A percentile compares a stretch with the other conserved stretches of the same genome.
These are phyloP conservation scores for Hemithea aestivaria DNA, from an alignment of 2,888 invertebrate species.

Conservation along the genomic window DNA sequence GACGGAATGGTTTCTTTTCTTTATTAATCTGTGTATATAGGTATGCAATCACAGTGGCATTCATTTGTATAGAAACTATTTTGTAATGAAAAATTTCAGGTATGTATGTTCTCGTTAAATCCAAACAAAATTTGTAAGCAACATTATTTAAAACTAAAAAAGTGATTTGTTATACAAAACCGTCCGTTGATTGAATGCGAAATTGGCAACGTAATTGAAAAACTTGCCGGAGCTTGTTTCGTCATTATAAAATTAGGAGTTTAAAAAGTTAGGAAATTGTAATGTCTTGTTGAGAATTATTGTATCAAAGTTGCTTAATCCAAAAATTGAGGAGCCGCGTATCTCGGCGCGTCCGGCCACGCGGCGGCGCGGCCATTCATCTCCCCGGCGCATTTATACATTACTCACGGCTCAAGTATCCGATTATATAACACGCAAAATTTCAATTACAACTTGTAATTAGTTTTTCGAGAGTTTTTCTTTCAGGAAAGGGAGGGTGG, in stretches of 20 bases:
- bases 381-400: constrained; percentile 76
- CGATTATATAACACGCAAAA: constrained; percentile 81
- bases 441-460: constrained; percentile 81
- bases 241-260: constrained; percentile 32
- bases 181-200: constrained; percentile 17
- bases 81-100: no score
- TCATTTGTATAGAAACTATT: background rate
- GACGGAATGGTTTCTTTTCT: constrained; percentile 47
- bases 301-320: constrained; percentile 61
- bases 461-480: constrained; percentile 81
- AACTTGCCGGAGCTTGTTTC: constrained; percentile 25
- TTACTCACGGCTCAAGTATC: constrained; percentile 79
- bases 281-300: constrained; percentile 49
- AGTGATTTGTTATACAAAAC: constrained; percentile 8
- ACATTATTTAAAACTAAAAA: no score
- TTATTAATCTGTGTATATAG: constrained; percentile 21
- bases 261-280: constrained; percentile 38
- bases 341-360: constrained; percentile 52
- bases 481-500: constrained; percentile 72
- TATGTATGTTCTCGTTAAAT: no score
- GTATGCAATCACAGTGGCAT: constrained; percentile 5
- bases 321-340: constrained; percentile 57
- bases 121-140: background rate
- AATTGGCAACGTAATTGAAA: constrained; percentile 24
- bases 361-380: constrained; percentile 62